Evolutionary conservation across 2,888 invertebrate genomes (phyloP).

Genomic region (Caenorhabditis panamensis): DNA sequence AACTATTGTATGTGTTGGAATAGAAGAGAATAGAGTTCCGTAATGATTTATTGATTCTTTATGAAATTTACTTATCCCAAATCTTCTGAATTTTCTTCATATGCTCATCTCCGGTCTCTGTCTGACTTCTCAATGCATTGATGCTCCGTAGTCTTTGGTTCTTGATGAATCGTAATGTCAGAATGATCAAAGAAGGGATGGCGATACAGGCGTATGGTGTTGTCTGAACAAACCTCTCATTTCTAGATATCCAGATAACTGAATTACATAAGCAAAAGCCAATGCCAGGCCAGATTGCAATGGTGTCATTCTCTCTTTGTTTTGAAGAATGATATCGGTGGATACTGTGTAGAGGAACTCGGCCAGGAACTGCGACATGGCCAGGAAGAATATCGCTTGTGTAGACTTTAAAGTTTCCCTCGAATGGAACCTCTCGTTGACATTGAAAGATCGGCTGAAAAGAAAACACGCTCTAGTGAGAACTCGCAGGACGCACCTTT

Average conservation of each 20-base stretch:
- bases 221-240: too few relatives aligned
- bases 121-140: slow-evolving; percentile 26
- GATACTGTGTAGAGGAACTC: slow-evolving; percentile 35
- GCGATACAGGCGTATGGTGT: slow-evolving; percentile 45
- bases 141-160: slow-evolving; percentile 42
- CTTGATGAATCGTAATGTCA: slow-evolving; percentile 39
- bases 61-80: slow-evolving; percentile 14
- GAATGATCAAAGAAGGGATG: slow-evolving; percentile 30
- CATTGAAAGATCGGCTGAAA: slow-evolving; percentile 39
- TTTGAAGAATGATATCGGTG: slow-evolving; percentile 25
- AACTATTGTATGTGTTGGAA: too few relatives aligned
- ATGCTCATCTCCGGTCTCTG: slow-evolving; percentile 36
- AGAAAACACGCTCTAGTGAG: too few relatives aligned
- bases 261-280: slow-evolving; percentile 42
- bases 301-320: slow-evolving; percentile 15
- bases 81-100: slow-evolving; percentile 43
- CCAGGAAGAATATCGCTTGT: slow-evolving; percentile 50
- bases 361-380: slow-evolving; percentile 47
- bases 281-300: slow-evolving; percentile 28
- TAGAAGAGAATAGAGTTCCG: too few relatives aligned
- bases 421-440: slow-evolving; percentile 40
- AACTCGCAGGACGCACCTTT: slow-evolving; percentile 20
- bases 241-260: too few relatives aligned
- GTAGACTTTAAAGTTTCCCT: slow-evolving; percentile 37
- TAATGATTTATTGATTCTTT: too few relatives aligned